Percentiles rank a stretch among this genome's conserved stretches.
Conservation (phyloP, 1,140 invertebrate genomes). For the Zeugodacus cucurbitae region DNA sequence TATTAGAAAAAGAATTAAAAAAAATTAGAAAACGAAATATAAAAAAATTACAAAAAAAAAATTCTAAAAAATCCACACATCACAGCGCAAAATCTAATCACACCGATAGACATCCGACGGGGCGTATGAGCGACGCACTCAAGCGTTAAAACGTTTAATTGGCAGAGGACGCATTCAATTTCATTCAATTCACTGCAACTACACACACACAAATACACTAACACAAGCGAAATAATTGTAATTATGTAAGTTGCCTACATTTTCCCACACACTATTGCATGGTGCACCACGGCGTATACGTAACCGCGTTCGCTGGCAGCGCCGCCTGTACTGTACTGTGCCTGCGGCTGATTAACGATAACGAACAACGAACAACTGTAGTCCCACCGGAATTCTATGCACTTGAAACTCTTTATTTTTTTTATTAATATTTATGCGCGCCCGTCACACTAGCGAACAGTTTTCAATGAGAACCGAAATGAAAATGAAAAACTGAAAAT, state of each 20-base stretch:
- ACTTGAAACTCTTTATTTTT: neutral
- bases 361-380: too few relatives aligned
- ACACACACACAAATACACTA: neutral
- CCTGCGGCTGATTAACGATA: neutral
- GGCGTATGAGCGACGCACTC: constrained; percentile 1
- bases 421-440: neutral
- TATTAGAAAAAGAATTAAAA: neutral
- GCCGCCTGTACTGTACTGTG: neutral
- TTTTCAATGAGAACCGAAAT: neutral
- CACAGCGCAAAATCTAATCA: neutral
- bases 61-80: neutral
- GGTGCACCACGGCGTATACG: neutral
- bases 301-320: neutral
- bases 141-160: constrained; percentile 14
- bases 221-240: neutral
- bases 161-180: constrained; percentile 15
- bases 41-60: neutral
- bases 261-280: neutral
- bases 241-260: constrained; percentile 1
- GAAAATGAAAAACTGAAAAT: neutral
- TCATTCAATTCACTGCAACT: neutral
- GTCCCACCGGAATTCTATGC: neutral
- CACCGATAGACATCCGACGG: neutral
- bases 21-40: neutral
- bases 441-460: neutral